Percentiles rank a stretch among this genome's conserved stretches.
Evolutionary conservation across 2,888 invertebrate genomes (phyloP).

Genomic region (Alentia gelatinosa): DNA sequence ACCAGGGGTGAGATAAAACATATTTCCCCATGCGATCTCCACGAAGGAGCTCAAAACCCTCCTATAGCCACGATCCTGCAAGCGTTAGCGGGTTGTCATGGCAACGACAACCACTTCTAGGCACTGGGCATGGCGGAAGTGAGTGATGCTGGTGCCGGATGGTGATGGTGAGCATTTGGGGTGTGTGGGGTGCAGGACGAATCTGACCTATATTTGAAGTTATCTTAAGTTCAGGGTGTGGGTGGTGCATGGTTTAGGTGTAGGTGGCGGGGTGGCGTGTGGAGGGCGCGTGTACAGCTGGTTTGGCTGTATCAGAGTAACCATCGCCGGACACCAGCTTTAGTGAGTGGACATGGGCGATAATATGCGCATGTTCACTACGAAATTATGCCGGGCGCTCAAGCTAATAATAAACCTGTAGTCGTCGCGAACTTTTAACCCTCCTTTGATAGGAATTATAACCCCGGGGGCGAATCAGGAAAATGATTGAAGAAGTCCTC

Average conservation of each 20-base stretch:
- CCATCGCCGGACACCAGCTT: no score
- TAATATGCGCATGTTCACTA: background rate
- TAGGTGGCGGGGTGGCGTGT: background rate
- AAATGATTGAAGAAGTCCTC: no score
- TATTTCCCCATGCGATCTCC: background rate
- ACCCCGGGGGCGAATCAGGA: background rate
- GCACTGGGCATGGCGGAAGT: background rate
- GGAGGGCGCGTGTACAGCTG: background rate
- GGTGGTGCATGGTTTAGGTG: background rate
- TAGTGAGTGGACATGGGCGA: background rate
- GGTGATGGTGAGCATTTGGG: background rate
- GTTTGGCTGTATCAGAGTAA: no score
- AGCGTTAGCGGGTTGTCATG: background rate
- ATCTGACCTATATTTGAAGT: constrained; percentile 8
- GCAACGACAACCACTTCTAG: constrained; percentile 28
- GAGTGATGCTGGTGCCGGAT: background rate
- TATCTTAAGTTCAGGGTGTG: background rate
- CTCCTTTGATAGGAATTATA: background rate
- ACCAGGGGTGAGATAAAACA: background rate
- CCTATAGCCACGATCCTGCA: background rate
- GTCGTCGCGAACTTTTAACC: background rate
- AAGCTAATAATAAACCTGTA: background rate
- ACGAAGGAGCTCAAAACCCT: background rate
- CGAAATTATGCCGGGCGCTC: background rate
- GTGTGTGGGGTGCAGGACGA: background rate